These are phyloP conservation scores for Acleris emargana DNA, from an alignment of 2,888 invertebrate genomes.

Conservation along the genomic window DNA sequence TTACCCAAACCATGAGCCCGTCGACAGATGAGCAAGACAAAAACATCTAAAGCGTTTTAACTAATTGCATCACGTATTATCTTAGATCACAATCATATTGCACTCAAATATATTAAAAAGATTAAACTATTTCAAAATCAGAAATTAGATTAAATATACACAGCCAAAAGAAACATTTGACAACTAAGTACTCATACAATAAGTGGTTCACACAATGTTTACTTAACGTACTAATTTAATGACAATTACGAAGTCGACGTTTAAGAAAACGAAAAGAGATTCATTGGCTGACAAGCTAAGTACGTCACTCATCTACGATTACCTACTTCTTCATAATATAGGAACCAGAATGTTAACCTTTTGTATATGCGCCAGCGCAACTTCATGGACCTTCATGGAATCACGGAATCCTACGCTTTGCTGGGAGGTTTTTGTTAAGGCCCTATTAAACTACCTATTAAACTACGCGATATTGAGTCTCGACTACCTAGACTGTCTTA, in stretches of 20 bases:
- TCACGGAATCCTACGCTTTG: no score
- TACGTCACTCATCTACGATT: not conserved
- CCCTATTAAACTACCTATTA: no score
- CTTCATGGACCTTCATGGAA: no score
- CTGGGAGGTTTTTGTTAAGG: no score
- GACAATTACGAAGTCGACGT: not conserved
- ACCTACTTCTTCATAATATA: no score
- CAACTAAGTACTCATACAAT: no score
- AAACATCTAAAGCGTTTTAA: constrained; percentile 2
- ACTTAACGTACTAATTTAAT: not conserved
- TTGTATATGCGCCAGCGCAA: no score
- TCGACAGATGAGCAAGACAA: constrained; percentile 13
- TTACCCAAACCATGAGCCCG: constrained; percentile 11
- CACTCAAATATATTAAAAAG: constrained; percentile 12
- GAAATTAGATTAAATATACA: constrained; percentile 24
- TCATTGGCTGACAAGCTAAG: not conserved
- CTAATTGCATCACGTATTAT: constrained; percentile 1
- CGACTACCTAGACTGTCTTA: no score
- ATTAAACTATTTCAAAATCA: constrained; percentile 14
- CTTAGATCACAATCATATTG: constrained; percentile 30
- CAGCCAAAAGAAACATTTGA: no score
- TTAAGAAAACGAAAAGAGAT: not conserved
- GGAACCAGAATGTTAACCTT: no score
- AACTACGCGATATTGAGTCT: no score
- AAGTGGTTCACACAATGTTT: not conserved